Base-by-base conservation (phyloP, 1,140 invertebrate genomes). In the Drosophila trapezifrons region DNA sequence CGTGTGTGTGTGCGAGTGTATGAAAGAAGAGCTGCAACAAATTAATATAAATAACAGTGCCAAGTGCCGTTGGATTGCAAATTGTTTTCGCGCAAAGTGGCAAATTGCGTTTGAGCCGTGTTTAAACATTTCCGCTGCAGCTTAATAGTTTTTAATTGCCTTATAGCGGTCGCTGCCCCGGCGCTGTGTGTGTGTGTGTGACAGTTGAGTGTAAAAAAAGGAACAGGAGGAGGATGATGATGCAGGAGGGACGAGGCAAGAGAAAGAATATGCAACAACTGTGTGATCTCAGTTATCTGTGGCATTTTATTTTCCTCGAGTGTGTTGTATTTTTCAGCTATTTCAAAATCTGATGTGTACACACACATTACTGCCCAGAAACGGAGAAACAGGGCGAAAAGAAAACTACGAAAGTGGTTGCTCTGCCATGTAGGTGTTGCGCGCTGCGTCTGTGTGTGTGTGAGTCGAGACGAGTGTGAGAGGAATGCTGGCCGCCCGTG, bases 331-430 rank as follows among this genome's bases (percentile, higher is more conserved):
- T 37, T 51, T 60, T 43, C 43, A 58, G 51, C 72, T 40, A 73
- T 64, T 58, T 43, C 37, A 71, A 76, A 85, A 54, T 82, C 57
- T 70, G 66, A 74, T 71, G 70, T 85, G 62, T 79, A 75, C 67
- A 75, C 73, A 84, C 73, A 84, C 64, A 81, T 64, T 72, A 78
- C 52, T 81, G 52, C 56, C 72, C 63, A 82, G 81, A 87, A 87
- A 87, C 80, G 51, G 40, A 76, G 72, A 59, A 76, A 76, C 63
- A 55, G 73, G 72, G 73, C 54, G 62, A 82, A 82, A 82, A 80
- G 80, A 85, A 85, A 85, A 73, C 75, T 87, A 85, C 58, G 83
- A 85, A 85, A 87, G 83, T 87, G 83, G 83, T 87, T 87, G 83
- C 84, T 87, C 59, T 60, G 60, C 60, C 56, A 60, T 60, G 75